These are phyloP conservation scores for Chelidonichthys spinosus DNA, from an alignment of 2,797 vertebrate species.

Conservation along the genomic window DNA sequence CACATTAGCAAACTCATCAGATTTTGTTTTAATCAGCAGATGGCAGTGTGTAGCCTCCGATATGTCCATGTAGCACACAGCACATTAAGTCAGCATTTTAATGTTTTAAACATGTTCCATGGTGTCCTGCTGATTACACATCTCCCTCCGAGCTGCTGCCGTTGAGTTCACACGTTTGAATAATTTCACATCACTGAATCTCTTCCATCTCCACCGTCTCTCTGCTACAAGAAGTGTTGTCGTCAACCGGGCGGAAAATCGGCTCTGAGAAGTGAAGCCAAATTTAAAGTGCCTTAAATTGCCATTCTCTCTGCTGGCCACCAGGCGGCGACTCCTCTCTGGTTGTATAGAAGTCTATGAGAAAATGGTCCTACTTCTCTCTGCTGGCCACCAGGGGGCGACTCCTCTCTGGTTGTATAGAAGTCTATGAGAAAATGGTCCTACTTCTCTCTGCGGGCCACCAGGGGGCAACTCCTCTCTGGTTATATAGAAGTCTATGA, in stretches of 20 bases:
- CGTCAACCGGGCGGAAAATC: too few relatives aligned
- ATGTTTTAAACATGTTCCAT: conserved; percentile 3
- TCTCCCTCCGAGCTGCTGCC: not conserved
- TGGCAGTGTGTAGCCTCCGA: conserved; percentile 55
- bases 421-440: too few relatives aligned
- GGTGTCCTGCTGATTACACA: not conserved
- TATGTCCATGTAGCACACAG: not conserved
- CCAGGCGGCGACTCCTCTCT: too few relatives aligned
- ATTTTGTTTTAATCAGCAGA: conserved; percentile 50
- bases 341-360: too few relatives aligned
- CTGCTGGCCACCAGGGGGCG: too few relatives aligned
- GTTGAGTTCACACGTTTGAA: not conserved
- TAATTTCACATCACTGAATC: not conserved
- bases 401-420: too few relatives aligned
- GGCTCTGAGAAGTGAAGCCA: not conserved
- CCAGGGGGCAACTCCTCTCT: too few relatives aligned
- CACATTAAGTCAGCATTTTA: conserved; percentile 13
- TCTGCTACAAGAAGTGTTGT: not conserved
- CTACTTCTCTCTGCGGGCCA: too few relatives aligned
- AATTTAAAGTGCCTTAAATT: too few relatives aligned
- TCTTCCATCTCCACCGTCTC: not conserved
- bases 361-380: too few relatives aligned
- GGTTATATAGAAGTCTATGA: too few relatives aligned
- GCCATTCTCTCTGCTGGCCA: too few relatives aligned
- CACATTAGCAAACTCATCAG: not conserved